phyloP scores from a whole-genome alignment of 2,113 vertebrate genomes.

The Heliornis fulica region DNA sequence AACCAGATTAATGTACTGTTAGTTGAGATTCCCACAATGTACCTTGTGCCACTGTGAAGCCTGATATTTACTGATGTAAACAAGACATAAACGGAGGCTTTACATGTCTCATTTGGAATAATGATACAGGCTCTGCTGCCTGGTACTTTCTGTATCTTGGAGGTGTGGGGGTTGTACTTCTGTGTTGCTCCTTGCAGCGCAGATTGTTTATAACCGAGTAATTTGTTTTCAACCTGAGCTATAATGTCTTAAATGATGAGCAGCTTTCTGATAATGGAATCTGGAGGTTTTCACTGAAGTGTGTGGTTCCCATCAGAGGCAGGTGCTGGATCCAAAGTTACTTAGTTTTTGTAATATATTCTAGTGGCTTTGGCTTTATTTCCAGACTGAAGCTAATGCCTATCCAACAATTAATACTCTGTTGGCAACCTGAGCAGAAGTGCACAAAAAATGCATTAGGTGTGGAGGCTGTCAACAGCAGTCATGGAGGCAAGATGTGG shows the following conservation, averaged over 20 bases:
- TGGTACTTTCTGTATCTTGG: not conserved
- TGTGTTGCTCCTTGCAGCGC: not conserved
- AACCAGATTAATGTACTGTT: not conserved
- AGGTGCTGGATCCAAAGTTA: not conserved
- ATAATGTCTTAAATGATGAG: not conserved
- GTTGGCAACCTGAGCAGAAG: not conserved
- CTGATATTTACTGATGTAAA: conserved; percentile 9
- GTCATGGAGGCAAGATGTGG: not conserved
- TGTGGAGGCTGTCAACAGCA: rapidly evolving
- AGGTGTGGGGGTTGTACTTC: not conserved
- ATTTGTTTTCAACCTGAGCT: conserved; percentile 5
- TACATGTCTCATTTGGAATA: conserved; percentile 19
- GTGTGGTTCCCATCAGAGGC: not conserved
- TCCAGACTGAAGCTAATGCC: not conserved
- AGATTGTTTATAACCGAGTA: not conserved
- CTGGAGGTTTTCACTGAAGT: not conserved
- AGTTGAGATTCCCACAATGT: conserved; percentile 10
- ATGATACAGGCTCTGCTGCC: not conserved
- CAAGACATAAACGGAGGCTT: not conserved
- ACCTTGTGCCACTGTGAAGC: not conserved
- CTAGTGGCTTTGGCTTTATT: not conserved
- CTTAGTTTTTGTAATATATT: not conserved
- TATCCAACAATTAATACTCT: not conserved
- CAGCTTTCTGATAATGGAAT: not conserved
- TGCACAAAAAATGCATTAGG: not conserved